phyloP scores from a whole-genome alignment of 1,140 invertebrate species.

The Drosophila dunni region DNA sequence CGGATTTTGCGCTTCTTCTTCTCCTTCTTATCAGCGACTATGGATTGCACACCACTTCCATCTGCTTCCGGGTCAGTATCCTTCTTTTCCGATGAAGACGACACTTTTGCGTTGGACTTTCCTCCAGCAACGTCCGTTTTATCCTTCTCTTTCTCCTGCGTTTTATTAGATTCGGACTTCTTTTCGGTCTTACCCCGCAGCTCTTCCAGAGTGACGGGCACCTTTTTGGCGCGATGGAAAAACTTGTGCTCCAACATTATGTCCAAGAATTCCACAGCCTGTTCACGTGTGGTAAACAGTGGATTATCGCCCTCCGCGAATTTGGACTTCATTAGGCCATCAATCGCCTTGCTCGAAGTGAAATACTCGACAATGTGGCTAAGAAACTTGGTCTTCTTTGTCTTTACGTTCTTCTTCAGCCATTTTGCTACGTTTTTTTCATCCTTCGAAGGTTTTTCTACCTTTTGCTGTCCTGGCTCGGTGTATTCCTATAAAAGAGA shows the following conservation, averaged over 20 bases:
- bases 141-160: slow-evolving; percentile 80
- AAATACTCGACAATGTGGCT: slow-evolving; percentile 99
- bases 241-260: slow-evolving; percentile 96
- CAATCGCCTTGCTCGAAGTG: slow-evolving; percentile 94
- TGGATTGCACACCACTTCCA: slow-evolving; percentile 51
- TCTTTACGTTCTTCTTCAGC: slow-evolving; percentile 95
- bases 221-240: slow-evolving; percentile 97
- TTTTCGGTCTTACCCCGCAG: slow-evolving; percentile 83
- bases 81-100: slow-evolving; percentile 39
- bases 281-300: slow-evolving; percentile 92
- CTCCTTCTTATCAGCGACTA: slow-evolving; percentile 84
- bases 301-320: slow-evolving; percentile 93
- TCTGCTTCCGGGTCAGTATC: slow-evolving; percentile 67
- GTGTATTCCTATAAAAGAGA: slow-evolving; percentile 74
- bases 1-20: slow-evolving; percentile 90
- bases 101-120: slow-evolving; percentile 39
- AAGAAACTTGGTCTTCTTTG: slow-evolving; percentile 97
- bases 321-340: slow-evolving; percentile 95
- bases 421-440: slow-evolving; percentile 97
- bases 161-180: slow-evolving; percentile 52
- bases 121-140: slow-evolving; percentile 48
- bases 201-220: slow-evolving; percentile 91
- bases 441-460: slow-evolving; percentile 93
- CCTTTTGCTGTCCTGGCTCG: slow-evolving; percentile 85
- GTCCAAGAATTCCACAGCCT: slow-evolving; percentile 93